Percentiles rank a stretch among this genome's conserved stretches.
Evolutionary conservation across 2,797 vertebrate species (phyloP).

Genomic region (Rhodeus uyekii): DNA sequence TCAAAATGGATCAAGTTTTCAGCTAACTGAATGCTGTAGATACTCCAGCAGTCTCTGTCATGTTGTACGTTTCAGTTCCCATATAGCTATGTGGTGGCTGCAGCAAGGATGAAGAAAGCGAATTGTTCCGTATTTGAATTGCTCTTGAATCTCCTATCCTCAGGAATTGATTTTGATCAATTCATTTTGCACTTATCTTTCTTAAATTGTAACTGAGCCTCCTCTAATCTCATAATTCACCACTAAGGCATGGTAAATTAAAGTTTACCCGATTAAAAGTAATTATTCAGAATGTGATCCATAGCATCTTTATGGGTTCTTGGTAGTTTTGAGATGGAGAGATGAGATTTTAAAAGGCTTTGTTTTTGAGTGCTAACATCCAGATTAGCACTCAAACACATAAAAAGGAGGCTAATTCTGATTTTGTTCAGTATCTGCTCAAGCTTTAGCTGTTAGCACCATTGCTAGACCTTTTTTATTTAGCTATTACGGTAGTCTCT

Average conservation of each 20-base stretch:
- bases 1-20: background rate
- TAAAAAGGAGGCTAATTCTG: background rate
- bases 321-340: constrained; percentile 1
- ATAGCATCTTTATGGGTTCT: background rate
- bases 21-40: background rate
- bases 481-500: too few relatives aligned
- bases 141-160: constrained; percentile 62
- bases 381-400: background rate
- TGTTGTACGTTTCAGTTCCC: constrained; percentile 1
- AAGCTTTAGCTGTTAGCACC: constrained; percentile 1
- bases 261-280: constrained; percentile 27
- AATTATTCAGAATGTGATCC: background rate
- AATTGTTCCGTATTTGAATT: constrained; percentile 21
- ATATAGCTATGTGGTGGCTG: constrained; percentile 7
- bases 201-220: constrained; percentile 72
- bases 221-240: constrained; percentile 3
- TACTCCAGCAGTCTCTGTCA: background rate
- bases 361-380: background rate
- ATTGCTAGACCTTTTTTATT: background rate
- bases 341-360: background rate
- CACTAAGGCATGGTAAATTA: constrained; percentile 21
- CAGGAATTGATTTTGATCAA: constrained; percentile 49
- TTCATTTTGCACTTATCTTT: constrained; percentile 76
- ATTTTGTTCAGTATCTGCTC: constrained; percentile 12
- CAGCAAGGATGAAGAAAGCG: background rate